phyloP scores from a whole-genome alignment of 2,113 vertebrate genomes.

The Poecile atricapillus region DNA sequence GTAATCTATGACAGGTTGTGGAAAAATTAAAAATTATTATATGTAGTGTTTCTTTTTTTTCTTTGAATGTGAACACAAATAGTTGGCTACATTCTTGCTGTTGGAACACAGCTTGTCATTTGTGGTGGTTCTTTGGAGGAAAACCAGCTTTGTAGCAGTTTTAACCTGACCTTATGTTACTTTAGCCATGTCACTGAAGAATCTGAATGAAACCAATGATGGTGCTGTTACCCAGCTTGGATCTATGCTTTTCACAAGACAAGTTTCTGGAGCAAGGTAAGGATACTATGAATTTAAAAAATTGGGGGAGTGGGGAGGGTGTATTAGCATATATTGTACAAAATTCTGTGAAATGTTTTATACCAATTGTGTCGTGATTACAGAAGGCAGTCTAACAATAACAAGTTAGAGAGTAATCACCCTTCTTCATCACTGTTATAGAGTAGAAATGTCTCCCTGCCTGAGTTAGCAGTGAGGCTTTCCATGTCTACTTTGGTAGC shows the following conservation, averaged over 20 bases:
- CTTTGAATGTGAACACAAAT: background rate
- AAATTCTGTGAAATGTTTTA: background rate
- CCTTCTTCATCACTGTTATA: background rate
- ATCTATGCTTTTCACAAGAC: slow-evolving; percentile 97
- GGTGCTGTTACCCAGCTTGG: slow-evolving; percentile 89
- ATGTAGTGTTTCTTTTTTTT: background rate
- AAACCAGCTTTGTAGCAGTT: background rate
- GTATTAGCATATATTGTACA: background rate
- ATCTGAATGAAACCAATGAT: slow-evolving; percentile 72
- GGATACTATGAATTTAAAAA: background rate
- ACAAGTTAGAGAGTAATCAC: background rate
- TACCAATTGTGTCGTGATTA: background rate
- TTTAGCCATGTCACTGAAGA: slow-evolving; percentile 88
- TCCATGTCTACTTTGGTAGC: background rate
- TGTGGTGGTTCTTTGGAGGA: background rate
- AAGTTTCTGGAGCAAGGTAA: slow-evolving; percentile 96
- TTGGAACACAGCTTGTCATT: background rate
- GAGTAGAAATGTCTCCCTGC: background rate
- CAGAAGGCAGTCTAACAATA: background rate
- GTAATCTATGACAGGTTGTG: background rate
- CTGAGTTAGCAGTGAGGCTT: background rate
- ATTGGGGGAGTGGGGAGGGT: fast-evolving
- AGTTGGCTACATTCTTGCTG: background rate
- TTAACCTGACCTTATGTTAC: background rate
- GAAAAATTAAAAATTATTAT: background rate